Base-by-base conservation (phyloP, 2,888 invertebrate species). In the Teinopalpus imperialis region DNA sequence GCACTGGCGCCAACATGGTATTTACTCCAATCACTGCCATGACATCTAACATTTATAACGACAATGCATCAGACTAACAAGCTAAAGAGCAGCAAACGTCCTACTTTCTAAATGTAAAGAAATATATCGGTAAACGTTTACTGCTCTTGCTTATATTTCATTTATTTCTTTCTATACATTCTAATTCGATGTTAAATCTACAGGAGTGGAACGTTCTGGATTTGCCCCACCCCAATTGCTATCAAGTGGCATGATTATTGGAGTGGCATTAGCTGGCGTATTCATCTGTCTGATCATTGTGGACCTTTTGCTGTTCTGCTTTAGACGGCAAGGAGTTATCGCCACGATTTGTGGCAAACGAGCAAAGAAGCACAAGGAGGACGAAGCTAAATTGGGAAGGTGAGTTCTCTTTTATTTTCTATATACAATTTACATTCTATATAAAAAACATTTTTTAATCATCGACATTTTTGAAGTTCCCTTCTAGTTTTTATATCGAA, bases 361-460 rank as follows among this genome's bases (percentile, higher is more conserved):
- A 23, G 88, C 90, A 35, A 93, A 93, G 74, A 91, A 93, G 45
- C 91, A 92, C 47, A 93, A 94, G 57, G 95, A 95, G 55, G 95
- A 95, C 47, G 95, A 95, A 80, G 91, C 94, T 0, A 96, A 95
- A 77, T 86, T 96, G 49, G 94, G 95, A 90, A 96, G 95, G 96
- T 96, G 91, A 90, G 47, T 34, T 4, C n/a, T 30, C 29, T 36
- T 1, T n/a, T 30, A 13, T 27, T 12, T 10, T 35, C 13, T 5
- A 36, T 43, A 20, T 44, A 14, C n/a, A n/a, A n/a, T n/a, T n/a
- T n/a, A n/a, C n/a, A n/a, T n/a, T n/a, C n/a, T n/a, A n/a, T n/a
- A n/a, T n/a, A 47, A 42, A 16, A 51, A 51, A 55, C 56, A 53
- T 59, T 51, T 66, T 69, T 75, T 74, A 68, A 62, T 73, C 80